Percentiles rank a stretch among this genome's conserved stretches.
phyloP scores from a whole-genome alignment of 2,797 vertebrate species.

The Erpetoichthys calabaricus region DNA sequence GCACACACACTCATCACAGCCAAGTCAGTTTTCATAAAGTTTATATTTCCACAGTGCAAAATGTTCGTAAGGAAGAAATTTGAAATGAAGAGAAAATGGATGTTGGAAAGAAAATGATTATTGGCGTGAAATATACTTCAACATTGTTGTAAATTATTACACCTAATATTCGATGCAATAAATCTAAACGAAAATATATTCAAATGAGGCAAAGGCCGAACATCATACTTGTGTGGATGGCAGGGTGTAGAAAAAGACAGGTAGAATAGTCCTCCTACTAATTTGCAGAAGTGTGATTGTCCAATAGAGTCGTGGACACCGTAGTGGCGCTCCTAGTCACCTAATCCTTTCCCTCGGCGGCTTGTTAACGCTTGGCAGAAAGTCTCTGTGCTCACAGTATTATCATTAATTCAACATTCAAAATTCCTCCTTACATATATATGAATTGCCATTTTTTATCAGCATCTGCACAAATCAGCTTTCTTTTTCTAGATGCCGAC shows the following conservation, averaged over 20 bases:
- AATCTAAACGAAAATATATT: slow-evolving; percentile 12
- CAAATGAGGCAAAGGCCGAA: slow-evolving; percentile 17
- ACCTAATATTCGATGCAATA: neutral
- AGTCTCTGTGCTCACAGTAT: slow-evolving; percentile 39
- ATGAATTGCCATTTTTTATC: slow-evolving; percentile 74
- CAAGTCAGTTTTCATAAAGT: slow-evolving; percentile 13
- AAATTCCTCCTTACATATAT: slow-evolving; percentile 66
- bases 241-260: slow-evolving; percentile 23
- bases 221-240: slow-evolving; percentile 17
- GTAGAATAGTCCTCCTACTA: slow-evolving; percentile 35
- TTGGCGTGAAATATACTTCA: slow-evolving; percentile 1
- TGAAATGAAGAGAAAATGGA: slow-evolving; percentile 5
- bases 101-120: slow-evolving; percentile 8
- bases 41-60: slow-evolving; percentile 14
- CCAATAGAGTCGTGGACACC: slow-evolving; percentile 40
- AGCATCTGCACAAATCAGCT: slow-evolving; percentile 55
- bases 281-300: slow-evolving; percentile 54
- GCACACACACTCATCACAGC: slow-evolving; percentile 1
- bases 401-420: slow-evolving; percentile 84
- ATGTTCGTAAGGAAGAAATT: neutral
- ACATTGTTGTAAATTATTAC: slow-evolving; percentile 1
- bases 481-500: slow-evolving; percentile 40
- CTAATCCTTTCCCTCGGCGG: slow-evolving; percentile 86
- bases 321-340: slow-evolving; percentile 37
- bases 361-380: slow-evolving; percentile 83